Conservation (phyloP, 1,140 invertebrate genomes). For the Bombus superbus region DNA sequence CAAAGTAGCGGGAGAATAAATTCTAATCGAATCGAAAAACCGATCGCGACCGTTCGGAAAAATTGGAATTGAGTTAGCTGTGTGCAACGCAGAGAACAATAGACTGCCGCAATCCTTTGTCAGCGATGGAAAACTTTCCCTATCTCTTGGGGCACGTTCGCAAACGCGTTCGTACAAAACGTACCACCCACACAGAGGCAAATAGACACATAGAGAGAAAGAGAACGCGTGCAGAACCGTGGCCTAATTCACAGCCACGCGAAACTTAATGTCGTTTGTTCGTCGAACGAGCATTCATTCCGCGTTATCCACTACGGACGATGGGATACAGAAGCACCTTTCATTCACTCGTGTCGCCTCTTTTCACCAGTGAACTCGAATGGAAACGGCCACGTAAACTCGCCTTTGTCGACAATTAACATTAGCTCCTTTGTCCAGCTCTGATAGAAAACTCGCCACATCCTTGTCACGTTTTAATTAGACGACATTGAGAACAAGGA, state of each 20-base stretch:
- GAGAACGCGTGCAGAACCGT: neutral
- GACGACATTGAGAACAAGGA: neutral
- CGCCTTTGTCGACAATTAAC: constrained; percentile 29
- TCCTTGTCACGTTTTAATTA: neutral
- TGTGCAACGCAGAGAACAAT: constrained; percentile 12
- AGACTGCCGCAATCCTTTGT: constrained; percentile 20
- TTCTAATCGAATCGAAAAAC: neutral
- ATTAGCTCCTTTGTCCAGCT: neutral
- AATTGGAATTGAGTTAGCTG: constrained; percentile 31
- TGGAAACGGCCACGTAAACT: neutral
- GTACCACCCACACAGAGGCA: neutral
- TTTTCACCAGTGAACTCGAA: constrained; percentile 1
- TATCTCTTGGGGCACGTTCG: constrained; percentile 30
- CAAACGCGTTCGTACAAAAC: neutral
- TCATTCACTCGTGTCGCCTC: constrained; percentile 3
- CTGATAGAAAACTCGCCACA: neutral
- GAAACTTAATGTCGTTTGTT: constrained; percentile 44
- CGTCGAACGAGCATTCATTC: constrained; percentile 28
- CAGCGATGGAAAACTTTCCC: constrained; percentile 28
- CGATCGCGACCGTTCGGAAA: constrained; percentile 10
- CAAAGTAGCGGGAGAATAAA: neutral
- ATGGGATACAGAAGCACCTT: neutral
- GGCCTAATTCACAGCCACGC: constrained; percentile 40
- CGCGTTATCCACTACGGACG: constrained; percentile 15
- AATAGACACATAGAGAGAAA: neutral